Percentiles rank a stretch among this genome's conserved stretches.
phyloP scores from a whole-genome alignment of 2,797 vertebrate species.

The Crenuchus spilurus region DNA sequence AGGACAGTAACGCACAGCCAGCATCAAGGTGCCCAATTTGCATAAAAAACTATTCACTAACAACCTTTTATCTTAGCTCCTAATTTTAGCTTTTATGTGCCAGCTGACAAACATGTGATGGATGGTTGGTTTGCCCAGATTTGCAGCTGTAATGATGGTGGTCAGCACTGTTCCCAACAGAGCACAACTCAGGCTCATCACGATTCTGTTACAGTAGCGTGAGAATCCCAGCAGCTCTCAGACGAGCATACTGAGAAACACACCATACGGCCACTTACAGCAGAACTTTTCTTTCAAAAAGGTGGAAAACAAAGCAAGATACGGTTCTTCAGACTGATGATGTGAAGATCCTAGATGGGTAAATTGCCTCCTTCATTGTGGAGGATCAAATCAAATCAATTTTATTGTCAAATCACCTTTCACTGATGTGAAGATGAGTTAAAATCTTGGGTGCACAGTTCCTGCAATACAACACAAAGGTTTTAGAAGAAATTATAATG shows the following conservation, averaged over 20 bases:
- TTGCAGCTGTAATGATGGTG: conserved; percentile 26
- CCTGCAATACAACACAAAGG: no score
- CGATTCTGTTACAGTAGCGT: conserved; percentile 40
- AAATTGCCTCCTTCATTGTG: neutral
- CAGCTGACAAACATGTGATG: conserved; percentile 10
- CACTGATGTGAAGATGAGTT: no score
- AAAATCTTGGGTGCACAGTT: no score
- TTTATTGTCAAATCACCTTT: no score
- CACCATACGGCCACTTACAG: neutral
- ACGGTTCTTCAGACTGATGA: no score
- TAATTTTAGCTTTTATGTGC: conserved; percentile 28
- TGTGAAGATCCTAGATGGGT: neutral
- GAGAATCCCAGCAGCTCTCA: neutral
- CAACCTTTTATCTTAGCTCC: conserved; percentile 7
- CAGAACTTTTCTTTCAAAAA: neutral
- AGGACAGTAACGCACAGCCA: conserved; percentile 35
- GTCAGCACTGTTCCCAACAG: conserved; percentile 38
- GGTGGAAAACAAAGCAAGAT: neutral
- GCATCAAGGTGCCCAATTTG: conserved; percentile 43
- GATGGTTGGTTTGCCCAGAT: conserved; percentile 38
- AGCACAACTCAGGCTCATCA: conserved; percentile 35
- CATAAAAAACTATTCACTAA: conserved; percentile 37
- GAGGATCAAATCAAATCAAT: no score
- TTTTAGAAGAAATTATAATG: no score
- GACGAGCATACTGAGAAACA: conserved; percentile 26